Percentiles rank a stretch among this genome's conserved stretches.
phyloP scores from a whole-genome alignment of 2,888 invertebrate species.

The Noctua janthe region DNA sequence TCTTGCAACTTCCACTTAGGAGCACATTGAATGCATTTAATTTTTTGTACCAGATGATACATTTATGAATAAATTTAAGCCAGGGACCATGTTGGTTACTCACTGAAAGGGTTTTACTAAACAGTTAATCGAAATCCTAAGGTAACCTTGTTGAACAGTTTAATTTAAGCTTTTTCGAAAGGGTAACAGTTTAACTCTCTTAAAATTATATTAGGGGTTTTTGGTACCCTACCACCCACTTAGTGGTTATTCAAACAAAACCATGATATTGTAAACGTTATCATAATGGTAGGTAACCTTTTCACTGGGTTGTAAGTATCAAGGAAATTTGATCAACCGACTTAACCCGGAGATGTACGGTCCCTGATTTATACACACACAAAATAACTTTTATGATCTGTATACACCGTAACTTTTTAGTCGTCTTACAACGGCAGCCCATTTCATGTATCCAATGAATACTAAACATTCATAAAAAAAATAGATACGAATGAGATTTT shows the following conservation, averaged over 20 bases:
- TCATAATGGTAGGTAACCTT: neutral
- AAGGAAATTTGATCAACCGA: neutral
- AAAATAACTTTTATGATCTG: neutral
- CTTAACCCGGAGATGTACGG: neutral
- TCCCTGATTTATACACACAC: constrained; percentile 3
- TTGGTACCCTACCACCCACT: neutral
- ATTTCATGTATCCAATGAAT: no score
- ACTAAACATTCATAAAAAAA: no score
- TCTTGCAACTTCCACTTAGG: constrained; percentile 27
- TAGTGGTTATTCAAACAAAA: neutral
- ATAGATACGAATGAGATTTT: no score
- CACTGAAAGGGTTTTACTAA: neutral
- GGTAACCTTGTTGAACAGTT: neutral
- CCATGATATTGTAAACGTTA: neutral
- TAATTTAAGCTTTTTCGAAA: neutral
- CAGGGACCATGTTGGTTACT: neutral
- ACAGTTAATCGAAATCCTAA: neutral
- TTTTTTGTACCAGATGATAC: constrained; percentile 44
- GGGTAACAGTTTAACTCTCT: neutral
- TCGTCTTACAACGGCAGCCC: no score
- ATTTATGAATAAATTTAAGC: constrained; percentile 25
- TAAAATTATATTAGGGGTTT: neutral
- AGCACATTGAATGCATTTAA: constrained; percentile 65
- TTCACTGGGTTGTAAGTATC: neutral
- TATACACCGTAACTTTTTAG: neutral